A percentile compares a stretch with the other conserved stretches of the same genome.
phyloP scores from a whole-genome alignment of 1,140 invertebrate species.

The Halyomorpha halys region DNA sequence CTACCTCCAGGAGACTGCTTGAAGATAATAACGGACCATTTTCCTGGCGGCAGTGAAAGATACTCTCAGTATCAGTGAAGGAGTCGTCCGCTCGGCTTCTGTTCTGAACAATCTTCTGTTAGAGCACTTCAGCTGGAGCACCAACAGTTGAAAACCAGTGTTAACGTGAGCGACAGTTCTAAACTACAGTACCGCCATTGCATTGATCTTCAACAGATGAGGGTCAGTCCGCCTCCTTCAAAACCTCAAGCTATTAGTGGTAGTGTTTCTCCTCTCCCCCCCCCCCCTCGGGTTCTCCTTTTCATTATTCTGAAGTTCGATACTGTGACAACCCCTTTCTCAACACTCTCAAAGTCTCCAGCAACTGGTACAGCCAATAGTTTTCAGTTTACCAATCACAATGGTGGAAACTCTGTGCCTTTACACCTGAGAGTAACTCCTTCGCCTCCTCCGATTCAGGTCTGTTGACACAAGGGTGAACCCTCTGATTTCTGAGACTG shows the following conservation, averaged over 20 bases:
- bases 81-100: no score
- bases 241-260: constrained; percentile 27
- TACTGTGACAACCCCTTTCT: constrained; percentile 24
- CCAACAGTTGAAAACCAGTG: constrained; percentile 24
- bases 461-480: no score
- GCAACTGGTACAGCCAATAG: constrained; percentile 27
- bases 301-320: no score
- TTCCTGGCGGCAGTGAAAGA: no score
- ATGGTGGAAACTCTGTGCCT: constrained; percentile 23
- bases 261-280: constrained; percentile 28
- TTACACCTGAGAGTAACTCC: constrained; percentile 29
- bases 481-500: no score
- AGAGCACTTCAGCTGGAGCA: no score
- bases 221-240: no score
- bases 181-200: constrained; percentile 27
- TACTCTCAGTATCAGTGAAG: no score
- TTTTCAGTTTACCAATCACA: constrained; percentile 17
- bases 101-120: no score
- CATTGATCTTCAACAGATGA: constrained; percentile 29
- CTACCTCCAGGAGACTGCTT: no score
- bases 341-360: constrained; percentile 30
- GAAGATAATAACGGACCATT: no score
- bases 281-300: constrained; percentile 20
- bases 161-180: constrained; percentile 1
- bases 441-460: constrained; percentile 30